Base-by-base conservation (phyloP, 1,140 invertebrate genomes). In the Drosophila asahinai region DNA sequence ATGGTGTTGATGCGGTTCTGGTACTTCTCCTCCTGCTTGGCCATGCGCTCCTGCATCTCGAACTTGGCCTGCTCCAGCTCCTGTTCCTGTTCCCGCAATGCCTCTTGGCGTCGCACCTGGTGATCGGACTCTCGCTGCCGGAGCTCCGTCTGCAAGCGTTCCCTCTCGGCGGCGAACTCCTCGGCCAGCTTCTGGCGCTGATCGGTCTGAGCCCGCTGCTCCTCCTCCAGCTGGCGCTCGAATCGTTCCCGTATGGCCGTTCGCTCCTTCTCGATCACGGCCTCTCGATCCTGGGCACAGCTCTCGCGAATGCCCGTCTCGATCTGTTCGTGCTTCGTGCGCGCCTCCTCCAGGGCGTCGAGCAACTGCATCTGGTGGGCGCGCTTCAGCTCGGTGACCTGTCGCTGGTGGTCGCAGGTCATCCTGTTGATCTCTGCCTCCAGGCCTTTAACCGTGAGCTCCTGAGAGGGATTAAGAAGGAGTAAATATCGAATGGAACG, bases 391-490 rank as follows among this genome's bases (percentile, higher is more conserved):
- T 95, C 94, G 0, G 93, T 91, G 25, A 95, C 80, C 91, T 95
- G 95, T 45, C 94, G 94, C 86, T 95, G 94, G 76, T 96, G 95
- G 9, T 95, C 93, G 11, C 94, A 93, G 42, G 95, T 94, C 94
- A 96, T 96, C 45, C 94, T 94, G 76, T 95, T 94, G 7, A 96
- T 93, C 92, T 96, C 96, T 3, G 95, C 95, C 83, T 96, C 96
- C n/a, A 96, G 89, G 9, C 96, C 95, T 84, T 96, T 96, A 1
- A 96, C 95, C 0, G 96, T 96, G 80, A 96, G 93, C 86, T 96
- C 96, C 95, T 95, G 40, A 0, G n/a, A n/a, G 19, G 9, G 22
- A 15, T 19, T 9, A 15, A 0, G 2, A 5, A 2, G 7, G 1
- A 33, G 7, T 52, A 33, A 33, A 30, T 9, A 1, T n/a, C 0